Conservation (phyloP, 37 sponge, comb jelly and placozoan genomes). For the Eunapius fragilis region DNA sequence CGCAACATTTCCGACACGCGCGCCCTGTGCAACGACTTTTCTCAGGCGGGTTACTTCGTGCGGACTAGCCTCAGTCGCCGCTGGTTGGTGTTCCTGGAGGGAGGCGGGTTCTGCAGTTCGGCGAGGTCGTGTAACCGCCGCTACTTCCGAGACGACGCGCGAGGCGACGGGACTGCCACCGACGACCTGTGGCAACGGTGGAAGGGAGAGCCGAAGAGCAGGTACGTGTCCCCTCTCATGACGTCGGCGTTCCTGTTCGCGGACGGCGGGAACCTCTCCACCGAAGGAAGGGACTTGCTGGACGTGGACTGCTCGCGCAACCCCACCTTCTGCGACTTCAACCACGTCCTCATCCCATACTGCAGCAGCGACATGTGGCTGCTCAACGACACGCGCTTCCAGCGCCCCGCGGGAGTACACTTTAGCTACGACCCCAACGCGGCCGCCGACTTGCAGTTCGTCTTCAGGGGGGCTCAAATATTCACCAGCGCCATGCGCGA, state of each 20-base stretch:
- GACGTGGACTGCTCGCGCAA: slow-evolving; percentile 13
- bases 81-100: slow-evolving; percentile 87
- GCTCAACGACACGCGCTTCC: slow-evolving; percentile 4
- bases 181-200: background rate
- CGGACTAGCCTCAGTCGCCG: slow-evolving; percentile 7
- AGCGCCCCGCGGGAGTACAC: background rate
- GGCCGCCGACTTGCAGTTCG: slow-evolving; percentile 41
- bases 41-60: slow-evolving; percentile 69
- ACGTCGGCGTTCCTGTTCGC: slow-evolving; percentile 33
- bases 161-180: background rate
- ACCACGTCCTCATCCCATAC: slow-evolving; percentile 81
- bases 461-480: slow-evolving; percentile 67
- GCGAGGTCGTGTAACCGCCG: slow-evolving; percentile 64
- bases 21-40: slow-evolving; percentile 79
- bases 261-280: background rate
- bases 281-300: slow-evolving; percentile 57
- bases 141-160: slow-evolving; percentile 10
- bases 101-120: slow-evolving; percentile 75
- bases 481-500: slow-evolving; percentile 50
- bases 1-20: slow-evolving; percentile 6
- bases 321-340: slow-evolving; percentile 44
- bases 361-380: slow-evolving; percentile 83
- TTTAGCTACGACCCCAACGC: background rate
- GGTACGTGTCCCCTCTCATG: slow-evolving; percentile 43
- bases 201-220: background rate